These are phyloP conservation scores for Diglossa brunneiventris DNA, from an alignment of 2,113 vertebrate genomes.

Conservation along the genomic window DNA sequence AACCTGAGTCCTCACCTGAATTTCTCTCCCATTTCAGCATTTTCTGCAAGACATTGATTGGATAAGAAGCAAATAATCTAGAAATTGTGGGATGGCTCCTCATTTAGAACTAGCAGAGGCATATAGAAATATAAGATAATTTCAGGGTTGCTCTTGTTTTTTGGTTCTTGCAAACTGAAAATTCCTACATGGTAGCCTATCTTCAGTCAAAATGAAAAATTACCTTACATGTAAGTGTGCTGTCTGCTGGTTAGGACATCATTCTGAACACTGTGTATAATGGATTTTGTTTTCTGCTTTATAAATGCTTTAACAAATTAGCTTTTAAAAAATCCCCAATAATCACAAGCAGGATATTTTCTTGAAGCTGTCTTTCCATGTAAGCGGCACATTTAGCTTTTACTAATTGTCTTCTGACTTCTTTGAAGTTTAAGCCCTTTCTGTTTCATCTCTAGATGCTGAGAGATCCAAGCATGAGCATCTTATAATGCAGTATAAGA, in stretches of 20 bases:
- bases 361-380: background rate
- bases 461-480: background rate
- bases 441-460: background rate
- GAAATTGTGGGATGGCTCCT: background rate
- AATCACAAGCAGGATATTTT: background rate
- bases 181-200: background rate
- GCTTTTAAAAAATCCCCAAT: background rate
- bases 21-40: background rate
- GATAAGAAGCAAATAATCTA: background rate
- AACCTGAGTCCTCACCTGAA: background rate
- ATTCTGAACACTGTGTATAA: background rate
- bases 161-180: background rate
- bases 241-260: background rate
- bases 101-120: background rate
- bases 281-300: background rate
- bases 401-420: background rate
- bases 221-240: rapidly evolving
- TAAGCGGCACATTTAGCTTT: background rate
- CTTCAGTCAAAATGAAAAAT: background rate
- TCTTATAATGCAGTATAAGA: background rate
- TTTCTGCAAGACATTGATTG: background rate
- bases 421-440: background rate
- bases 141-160: background rate
- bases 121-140: background rate
- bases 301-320: background rate